A percentile compares a stretch with the other conserved stretches of the same genome.
Conservation (phyloP, 2,113 vertebrate genomes). For the Onychostoma macrolepis region DNA sequence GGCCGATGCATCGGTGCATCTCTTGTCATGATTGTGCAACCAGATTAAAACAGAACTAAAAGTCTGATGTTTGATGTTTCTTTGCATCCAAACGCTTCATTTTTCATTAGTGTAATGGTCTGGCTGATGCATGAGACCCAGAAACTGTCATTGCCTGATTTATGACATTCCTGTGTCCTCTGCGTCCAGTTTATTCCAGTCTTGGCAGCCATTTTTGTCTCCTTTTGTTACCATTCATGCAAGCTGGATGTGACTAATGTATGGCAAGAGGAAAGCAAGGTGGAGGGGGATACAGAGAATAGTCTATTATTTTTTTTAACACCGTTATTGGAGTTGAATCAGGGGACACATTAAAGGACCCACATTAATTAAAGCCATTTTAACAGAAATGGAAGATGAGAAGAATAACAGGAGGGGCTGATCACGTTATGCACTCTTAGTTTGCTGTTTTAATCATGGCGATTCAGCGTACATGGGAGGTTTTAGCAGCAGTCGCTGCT, state of each 20-base stretch:
- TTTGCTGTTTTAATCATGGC: slow-evolving; percentile 31
- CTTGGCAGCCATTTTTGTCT: slow-evolving; percentile 34
- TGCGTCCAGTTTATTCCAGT: slow-evolving; percentile 8
- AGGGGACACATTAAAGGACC: slow-evolving; percentile 44
- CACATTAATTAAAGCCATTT: slow-evolving; percentile 45
- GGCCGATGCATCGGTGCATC: not conserved
- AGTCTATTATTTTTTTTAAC: slow-evolving; percentile 16
- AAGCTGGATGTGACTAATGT: slow-evolving; percentile 34
- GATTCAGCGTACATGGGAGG: slow-evolving; percentile 30
- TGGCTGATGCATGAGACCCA: slow-evolving; percentile 25
- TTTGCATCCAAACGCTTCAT: not conserved
- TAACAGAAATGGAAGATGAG: not conserved
- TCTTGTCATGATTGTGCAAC: not conserved
- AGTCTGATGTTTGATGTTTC: not conserved
- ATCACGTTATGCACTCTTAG: not conserved
- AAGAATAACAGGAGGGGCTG: not conserved
- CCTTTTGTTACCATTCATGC: not conserved
- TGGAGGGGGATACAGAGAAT: slow-evolving; percentile 24
- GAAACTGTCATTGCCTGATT: not conserved
- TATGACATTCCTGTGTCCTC: slow-evolving; percentile 9
- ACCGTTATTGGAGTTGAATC: slow-evolving; percentile 36
- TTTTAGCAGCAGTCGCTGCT: not conserved
- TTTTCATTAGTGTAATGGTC: slow-evolving; percentile 30
- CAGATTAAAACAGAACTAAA: not conserved
- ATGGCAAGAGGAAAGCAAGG: not conserved